Evolutionary conservation across 2,113 vertebrate genomes (phyloP).

Genomic region (Scolopax mira): DNA sequence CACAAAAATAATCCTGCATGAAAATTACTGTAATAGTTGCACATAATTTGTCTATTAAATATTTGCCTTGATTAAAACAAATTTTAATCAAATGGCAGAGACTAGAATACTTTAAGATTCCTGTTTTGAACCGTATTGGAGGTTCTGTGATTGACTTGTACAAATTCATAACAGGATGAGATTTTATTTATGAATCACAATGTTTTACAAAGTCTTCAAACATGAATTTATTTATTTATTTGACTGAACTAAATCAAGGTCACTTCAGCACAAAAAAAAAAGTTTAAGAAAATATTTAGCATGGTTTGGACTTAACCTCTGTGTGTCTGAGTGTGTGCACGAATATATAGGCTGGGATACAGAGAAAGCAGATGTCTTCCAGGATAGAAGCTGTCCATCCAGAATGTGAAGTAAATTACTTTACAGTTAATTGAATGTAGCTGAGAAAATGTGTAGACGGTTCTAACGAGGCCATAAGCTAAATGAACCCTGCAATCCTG

Average conservation of each 20-base stretch:
- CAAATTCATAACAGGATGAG: neutral
- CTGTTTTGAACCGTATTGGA: conserved; percentile 5
- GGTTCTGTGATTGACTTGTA: neutral
- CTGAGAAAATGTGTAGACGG: neutral
- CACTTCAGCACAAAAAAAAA: conserved; percentile 19
- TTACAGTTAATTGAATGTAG: neutral
- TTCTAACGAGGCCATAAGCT: neutral
- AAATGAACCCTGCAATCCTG: neutral
- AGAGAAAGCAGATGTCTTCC: neutral
- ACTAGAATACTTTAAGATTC: neutral
- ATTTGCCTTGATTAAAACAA: conserved; percentile 47
- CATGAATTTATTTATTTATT: conserved; percentile 27
- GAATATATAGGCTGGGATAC: neutral
- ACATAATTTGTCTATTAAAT: conserved; percentile 17
- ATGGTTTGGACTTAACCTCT: conserved; percentile 64
- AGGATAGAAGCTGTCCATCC: neutral
- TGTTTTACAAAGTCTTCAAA: neutral
- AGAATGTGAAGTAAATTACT: neutral
- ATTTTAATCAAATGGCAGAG: neutral
- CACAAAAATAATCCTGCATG: conserved; percentile 56
- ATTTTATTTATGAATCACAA: neutral
- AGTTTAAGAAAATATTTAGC: conserved; percentile 51
- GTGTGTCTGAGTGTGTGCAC: conserved; percentile 28
- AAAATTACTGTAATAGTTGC: neutral
- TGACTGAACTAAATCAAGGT: conserved; percentile 49